These are phyloP conservation scores for Urocitellus parryii DNA, from an alignment of 2,113 vertebrate genomes.

Conservation along the genomic window DNA sequence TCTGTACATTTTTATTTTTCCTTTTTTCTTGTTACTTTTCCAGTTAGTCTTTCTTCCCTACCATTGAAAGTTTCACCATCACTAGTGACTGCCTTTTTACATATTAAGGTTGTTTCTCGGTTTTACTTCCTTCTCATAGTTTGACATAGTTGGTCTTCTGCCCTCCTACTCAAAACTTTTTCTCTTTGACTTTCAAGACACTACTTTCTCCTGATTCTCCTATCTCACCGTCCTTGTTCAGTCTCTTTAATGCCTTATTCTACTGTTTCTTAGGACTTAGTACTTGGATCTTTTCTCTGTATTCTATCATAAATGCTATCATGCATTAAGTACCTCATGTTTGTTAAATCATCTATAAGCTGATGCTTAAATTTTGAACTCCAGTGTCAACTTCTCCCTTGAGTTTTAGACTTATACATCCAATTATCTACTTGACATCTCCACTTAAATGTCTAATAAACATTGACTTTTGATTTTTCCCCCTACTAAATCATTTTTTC, in stretches of 20 bases:
- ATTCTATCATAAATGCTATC: not conserved
- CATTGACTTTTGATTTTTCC: not conserved
- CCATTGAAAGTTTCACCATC: not conserved
- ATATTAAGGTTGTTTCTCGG: not conserved
- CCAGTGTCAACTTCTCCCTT: not conserved
- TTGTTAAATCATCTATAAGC: conserved; percentile 32
- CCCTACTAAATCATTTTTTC: not conserved
- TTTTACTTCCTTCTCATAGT: not conserved
- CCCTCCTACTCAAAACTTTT: not conserved
- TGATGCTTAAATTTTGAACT: conserved; percentile 30
- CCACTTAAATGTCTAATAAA: not conserved
- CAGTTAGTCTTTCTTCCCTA: not conserved
- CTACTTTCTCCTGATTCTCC: not conserved
- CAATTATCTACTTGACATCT: not conserved
- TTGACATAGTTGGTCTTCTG: not conserved
- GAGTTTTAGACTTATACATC: not conserved
- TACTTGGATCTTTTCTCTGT: not conserved
- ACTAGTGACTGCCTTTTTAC: not conserved
- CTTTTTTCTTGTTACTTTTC: not conserved
- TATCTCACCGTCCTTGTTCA: not conserved
- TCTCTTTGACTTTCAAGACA: conserved; percentile 16
- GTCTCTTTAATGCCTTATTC: not conserved
- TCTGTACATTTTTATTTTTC: not conserved
- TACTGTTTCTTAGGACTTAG: not conserved
- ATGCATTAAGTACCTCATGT: not conserved